Base-by-base conservation (phyloP, 2,113 vertebrate species). In the Stercorarius parasiticus region DNA sequence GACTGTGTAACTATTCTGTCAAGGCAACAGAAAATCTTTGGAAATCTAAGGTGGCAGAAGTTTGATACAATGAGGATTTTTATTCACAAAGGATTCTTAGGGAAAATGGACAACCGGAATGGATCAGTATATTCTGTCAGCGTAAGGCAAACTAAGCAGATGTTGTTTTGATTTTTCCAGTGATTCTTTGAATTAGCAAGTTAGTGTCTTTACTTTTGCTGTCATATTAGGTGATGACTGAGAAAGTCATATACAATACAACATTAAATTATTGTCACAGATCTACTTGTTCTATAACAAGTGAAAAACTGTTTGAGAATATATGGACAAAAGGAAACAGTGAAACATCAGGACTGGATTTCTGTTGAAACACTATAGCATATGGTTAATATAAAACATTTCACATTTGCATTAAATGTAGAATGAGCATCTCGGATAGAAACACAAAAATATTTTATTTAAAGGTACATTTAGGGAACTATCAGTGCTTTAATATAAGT, bases 1-100 rank as follows among this genome's bases (percentile, higher is more conserved):
- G 79, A 80, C 52, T 96, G 43, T 94, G 85, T 83, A 96, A 87
- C 47, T 97, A 83, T 93, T 93, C 50, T 86, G 79, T 82, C 93
- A 95, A 95, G 67, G 58, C 50, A 88, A 82, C 23, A 93, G 78
- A 76, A 84, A 86, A 83, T 88, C 56, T 70, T 84, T 69, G 79
- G 70, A 94, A 96, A 96, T 86, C 49, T 55, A 91, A 84, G 86
- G 15, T 45, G 49, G 80, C 38, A 42, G 47, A 83, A 85, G 34
- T 93, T 80, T 70, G 49, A 59, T 55, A 72, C 53, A 70, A 61
- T 16, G 47, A 92, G 72, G 21, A 49, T 81, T 95, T 92, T 84
- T 79, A 56, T 58, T 72, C 17, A 74, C 73, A 80, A 49, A 81
- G n/a, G 64, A 59, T 70, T 84, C 30, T 70, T 85, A 64, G 42